Percentiles rank a stretch among this genome's conserved stretches.
Conservation (phyloP, 2,113 vertebrate species). For the Mionectes macconnelli region DNA sequence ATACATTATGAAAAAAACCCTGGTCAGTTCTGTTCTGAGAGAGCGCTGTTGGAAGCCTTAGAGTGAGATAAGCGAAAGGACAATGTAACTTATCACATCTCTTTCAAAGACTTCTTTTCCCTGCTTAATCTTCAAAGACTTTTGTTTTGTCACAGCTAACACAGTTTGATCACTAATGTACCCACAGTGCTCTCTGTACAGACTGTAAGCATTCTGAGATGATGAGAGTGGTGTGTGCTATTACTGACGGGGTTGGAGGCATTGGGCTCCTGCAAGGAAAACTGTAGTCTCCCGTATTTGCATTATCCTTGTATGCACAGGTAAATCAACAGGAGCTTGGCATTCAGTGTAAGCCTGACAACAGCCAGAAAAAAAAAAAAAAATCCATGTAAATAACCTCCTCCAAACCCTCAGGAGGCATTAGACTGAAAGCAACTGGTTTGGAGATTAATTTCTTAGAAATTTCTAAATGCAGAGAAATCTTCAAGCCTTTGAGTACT, state of each 20-base stretch:
- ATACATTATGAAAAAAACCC: background rate
- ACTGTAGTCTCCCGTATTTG: background rate
- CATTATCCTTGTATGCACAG: background rate
- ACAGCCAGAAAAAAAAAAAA: background rate
- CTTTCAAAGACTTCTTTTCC: background rate
- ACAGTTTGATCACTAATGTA: background rate
- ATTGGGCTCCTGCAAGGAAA: background rate
- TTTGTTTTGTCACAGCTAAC: background rate
- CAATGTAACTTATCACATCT: background rate
- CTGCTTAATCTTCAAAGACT: constrained; percentile 13
- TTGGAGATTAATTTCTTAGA: background rate
- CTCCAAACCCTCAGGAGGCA: background rate
- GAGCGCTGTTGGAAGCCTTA: background rate
- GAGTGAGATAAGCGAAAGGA: background rate
- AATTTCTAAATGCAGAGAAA: background rate
- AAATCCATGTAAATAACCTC: background rate
- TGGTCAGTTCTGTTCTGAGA: background rate
- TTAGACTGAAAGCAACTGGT: background rate
- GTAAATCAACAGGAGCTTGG: background rate
- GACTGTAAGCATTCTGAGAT: background rate
- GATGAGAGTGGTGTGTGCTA: background rate
- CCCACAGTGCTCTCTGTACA: background rate
- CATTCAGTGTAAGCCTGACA: background rate
- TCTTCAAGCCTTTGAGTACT: background rate
- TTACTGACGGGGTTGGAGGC: background rate